Evolutionary conservation across 2,888 invertebrate genomes (phyloP).

Genomic region (Callinectes sapidus): DNA sequence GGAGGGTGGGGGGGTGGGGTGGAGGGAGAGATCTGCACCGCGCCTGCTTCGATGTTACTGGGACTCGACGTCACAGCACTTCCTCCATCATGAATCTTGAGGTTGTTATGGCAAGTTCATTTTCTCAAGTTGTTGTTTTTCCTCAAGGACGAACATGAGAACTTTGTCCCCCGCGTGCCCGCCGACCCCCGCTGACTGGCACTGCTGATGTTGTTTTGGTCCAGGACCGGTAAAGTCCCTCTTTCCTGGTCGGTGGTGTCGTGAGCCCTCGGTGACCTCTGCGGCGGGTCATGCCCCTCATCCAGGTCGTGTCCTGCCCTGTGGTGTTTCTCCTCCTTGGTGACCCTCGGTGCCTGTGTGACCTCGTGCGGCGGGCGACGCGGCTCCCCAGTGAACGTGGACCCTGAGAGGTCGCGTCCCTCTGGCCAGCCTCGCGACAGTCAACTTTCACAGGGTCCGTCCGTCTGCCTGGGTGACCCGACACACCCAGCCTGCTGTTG

Average conservation of each 20-base stretch:
- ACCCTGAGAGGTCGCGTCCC: not conserved
- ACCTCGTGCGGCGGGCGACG: not conserved
- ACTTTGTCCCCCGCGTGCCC: not conserved
- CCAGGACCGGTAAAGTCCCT: not conserved
- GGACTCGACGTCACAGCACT: not conserved
- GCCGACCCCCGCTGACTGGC: not conserved
- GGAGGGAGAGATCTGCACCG: not conserved
- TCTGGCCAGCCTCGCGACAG: not conserved
- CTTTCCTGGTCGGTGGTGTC: not conserved
- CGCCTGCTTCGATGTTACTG: not conserved
- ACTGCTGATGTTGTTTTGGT: not conserved
- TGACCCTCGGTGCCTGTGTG: not conserved
- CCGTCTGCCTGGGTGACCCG: not conserved
- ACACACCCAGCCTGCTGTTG: not conserved
- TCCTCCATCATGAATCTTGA: not conserved
- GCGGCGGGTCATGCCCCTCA: not conserved
- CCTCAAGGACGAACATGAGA: not conserved
- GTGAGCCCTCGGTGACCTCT: conserved; percentile 5
- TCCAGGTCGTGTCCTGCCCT: conserved; percentile 23
- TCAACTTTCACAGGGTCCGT: conserved; percentile 24
- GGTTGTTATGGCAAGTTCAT: not conserved
- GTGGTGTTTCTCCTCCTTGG: not conserved
- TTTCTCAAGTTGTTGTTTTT: not conserved
- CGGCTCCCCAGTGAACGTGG: not conserved
- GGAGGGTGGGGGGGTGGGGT: not conserved